A percentile compares a stretch with the other conserved stretches of the same genome.
phyloP scores from a whole-genome alignment of 2,888 invertebrate species.

The Gortyna flavago region DNA sequence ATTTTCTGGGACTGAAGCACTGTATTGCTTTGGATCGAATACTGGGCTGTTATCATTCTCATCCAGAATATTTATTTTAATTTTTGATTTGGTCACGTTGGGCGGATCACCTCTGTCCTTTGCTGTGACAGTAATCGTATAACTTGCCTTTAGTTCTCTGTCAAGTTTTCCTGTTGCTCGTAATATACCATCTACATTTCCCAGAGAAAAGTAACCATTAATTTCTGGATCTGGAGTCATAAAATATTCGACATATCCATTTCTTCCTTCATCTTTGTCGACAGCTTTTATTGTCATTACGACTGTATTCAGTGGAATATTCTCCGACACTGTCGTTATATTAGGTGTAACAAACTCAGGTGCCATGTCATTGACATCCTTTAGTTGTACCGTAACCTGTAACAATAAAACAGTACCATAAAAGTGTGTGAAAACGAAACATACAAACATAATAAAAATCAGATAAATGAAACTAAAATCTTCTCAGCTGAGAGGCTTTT shows the following conservation, averaged over 20 bases:
- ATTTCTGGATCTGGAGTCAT: conserved; percentile 92
- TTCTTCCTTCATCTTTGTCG: conserved; percentile 97
- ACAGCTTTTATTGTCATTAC: conserved; percentile 97
- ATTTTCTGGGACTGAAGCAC: conserved; percentile 97
- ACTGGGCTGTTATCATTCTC: conserved; percentile 97
- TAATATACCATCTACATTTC: conserved; percentile 96
- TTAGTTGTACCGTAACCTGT: conserved; percentile 96
- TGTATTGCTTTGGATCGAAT: conserved; percentile 97
- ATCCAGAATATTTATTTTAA: conserved; percentile 94
- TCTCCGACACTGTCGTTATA: conserved; percentile 95
- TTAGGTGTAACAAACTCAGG: conserved; percentile 96
- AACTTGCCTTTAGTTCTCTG: conserved; percentile 94
- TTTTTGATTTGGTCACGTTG: conserved; percentile 92
- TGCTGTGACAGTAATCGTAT: conserved; percentile 94
- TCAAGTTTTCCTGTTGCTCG: conserved; percentile 96
- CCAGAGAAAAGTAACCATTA: conserved; percentile 94
- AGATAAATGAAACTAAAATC: conserved; percentile 52
- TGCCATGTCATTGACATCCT: conserved; percentile 97
- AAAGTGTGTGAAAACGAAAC: conserved; percentile 56
- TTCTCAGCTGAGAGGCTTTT: conserved; percentile 24
- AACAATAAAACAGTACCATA: conserved; percentile 65
- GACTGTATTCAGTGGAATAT: conserved; percentile 95
- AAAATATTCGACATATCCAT: conserved; percentile 97
- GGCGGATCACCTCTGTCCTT: conserved; percentile 96
- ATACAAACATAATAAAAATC: conserved; percentile 55